phyloP scores from a whole-genome alignment of 1,140 invertebrate genomes.

The Musca vetustissima region DNA sequence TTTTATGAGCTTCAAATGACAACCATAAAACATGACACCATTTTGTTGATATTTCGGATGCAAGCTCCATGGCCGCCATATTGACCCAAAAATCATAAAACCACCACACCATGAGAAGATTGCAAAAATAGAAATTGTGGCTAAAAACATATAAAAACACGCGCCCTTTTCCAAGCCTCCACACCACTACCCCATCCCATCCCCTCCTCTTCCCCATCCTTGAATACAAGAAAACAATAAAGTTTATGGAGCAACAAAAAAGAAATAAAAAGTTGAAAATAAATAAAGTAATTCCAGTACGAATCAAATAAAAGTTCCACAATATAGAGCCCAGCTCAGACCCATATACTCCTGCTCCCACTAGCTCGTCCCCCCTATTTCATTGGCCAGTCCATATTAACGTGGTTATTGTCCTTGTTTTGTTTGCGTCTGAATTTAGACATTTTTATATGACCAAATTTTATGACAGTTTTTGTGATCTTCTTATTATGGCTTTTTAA shows the following conservation, averaged over 20 bases:
- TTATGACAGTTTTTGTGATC: constrained; percentile 8
- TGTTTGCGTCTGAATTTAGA: too few relatives aligned
- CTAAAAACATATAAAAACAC: constrained; percentile 7
- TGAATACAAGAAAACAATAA: neutral
- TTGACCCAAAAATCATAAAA: constrained; percentile 23
- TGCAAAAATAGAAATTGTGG: constrained; percentile 2
- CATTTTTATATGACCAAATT: constrained; percentile 11
- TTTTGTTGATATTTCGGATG: constrained; percentile 14
- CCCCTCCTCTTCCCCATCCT: neutral
- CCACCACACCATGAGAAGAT: neutral
- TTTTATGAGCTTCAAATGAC: constrained; percentile 12
- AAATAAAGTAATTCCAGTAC: constrained; percentile 9
- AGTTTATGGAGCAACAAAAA: constrained; percentile 14
- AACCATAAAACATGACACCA: constrained; percentile 20
- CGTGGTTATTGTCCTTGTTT: too few relatives aligned
- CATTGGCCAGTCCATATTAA: too few relatives aligned
- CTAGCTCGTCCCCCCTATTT: too few relatives aligned
- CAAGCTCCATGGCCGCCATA: neutral
- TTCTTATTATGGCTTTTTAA: constrained; percentile 22
- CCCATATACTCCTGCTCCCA: too few relatives aligned
- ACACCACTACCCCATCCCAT: neutral
- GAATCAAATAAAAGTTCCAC: constrained; percentile 17
- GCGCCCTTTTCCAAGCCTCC: neutral
- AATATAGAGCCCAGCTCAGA: too few relatives aligned
- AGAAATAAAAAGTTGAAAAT: constrained; percentile 1